Evolutionary conservation across 1,140 invertebrate genomes (phyloP).

Genomic region (Drosophila paulistorum): DNA sequence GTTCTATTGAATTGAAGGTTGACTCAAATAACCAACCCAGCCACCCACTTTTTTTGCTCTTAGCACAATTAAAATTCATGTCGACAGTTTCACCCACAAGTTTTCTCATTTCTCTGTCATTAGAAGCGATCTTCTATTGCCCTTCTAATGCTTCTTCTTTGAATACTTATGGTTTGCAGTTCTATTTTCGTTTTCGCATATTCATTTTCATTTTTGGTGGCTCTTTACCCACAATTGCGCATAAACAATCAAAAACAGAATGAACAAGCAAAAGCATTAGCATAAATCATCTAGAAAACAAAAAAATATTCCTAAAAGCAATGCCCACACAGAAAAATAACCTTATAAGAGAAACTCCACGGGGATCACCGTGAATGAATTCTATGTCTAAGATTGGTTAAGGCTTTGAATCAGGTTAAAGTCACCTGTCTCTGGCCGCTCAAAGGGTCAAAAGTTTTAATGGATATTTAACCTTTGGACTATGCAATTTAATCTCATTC

Average conservation of each 20-base stretch:
- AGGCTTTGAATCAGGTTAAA: no score
- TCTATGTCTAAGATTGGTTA: no score
- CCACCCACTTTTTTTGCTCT: conserved; percentile 23
- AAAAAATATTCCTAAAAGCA: no score
- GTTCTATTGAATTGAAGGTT: conserved; percentile 56
- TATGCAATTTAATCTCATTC: neutral
- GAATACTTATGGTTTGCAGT: conserved; percentile 14
- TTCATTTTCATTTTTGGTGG: conserved; percentile 31
- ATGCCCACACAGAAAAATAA: neutral
- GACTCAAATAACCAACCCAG: conserved; percentile 8
- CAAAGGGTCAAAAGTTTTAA: no score
- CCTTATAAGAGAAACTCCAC: no score
- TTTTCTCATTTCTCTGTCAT: conserved; percentile 15
- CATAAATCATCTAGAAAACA: conserved; percentile 61
- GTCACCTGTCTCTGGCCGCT: no score
- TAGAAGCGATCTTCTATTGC: neutral
- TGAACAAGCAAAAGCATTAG: conserved; percentile 42
- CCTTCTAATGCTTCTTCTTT: conserved; percentile 27
- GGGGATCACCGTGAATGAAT: no score
- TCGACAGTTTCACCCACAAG: conserved; percentile 62
- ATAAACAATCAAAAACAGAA: conserved; percentile 66
- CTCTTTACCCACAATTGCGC: conserved; percentile 47
- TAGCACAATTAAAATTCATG: conserved; percentile 76
- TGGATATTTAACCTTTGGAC: no score
- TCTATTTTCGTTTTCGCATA: conserved; percentile 21